Base-by-base conservation (phyloP, 1,140 invertebrate genomes). In the Pollicipes pollicipes region DNA sequence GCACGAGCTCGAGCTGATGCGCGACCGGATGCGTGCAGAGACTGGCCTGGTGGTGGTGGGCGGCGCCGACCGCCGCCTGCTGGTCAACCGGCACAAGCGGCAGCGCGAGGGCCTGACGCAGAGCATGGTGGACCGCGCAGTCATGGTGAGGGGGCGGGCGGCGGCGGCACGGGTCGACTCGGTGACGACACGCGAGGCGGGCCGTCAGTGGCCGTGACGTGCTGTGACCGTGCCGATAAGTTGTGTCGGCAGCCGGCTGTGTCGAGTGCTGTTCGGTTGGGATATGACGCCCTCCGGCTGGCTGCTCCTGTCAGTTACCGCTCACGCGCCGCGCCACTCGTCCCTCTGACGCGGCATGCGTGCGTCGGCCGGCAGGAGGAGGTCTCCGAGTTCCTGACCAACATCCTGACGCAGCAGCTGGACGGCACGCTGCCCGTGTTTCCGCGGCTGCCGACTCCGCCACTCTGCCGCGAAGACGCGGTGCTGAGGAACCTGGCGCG, bases 41-140 rank as follows among this genome's bases (percentile, higher is more conserved):
- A 88, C 88, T 0, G 86, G 87, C 70, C 78, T 94, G 24, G 82
- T 93, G 21, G 84, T 94, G 0, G 86, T 94, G n/a, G 90, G 90
- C 29, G 87, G 87, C 45, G 89, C 88, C 6, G 90, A 93, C 80
- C 88, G 90, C 78, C 81, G 86, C 69, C 80, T 94, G 2, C 81
- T 89, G 69, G 83, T 94, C 70, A 84, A 82, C 10, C 86, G 87
- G 64, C 81, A 83, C 3, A 89, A 90, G 76, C 86, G 88, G 70
- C 83, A 86, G 73, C 79, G 82, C 6, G 88, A 91, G 73, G 85
- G 86, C 45, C 84, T 93, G 27, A 93, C 90, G 0, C 91, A 94
- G 77, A 82, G 84, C 31, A 88, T 91, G 82, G 88, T 92, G 0
- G 91, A 94, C 77, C 81, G 87, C 64, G 88, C 86, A 77, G 86